Evolutionary conservation across 2,113 vertebrate species (phyloP).

Genomic region (Setophaga kirtlandii): DNA sequence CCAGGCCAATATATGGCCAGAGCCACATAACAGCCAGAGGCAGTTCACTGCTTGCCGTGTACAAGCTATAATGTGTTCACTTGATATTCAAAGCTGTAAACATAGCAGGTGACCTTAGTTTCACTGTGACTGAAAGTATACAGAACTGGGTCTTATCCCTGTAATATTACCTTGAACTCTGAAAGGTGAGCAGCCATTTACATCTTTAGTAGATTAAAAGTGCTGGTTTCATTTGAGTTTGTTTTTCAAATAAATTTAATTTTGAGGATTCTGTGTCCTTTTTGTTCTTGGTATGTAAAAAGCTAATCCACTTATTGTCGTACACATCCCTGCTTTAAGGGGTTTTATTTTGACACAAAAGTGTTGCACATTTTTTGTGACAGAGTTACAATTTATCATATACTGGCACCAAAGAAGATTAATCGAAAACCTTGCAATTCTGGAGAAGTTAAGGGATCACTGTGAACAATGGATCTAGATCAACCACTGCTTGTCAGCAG

Average conservation of each 20-base stretch:
- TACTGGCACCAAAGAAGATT: background rate
- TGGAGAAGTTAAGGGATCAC: background rate
- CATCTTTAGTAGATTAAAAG: conserved; percentile 22
- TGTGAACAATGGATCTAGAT: background rate
- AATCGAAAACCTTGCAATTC: background rate
- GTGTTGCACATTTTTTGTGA: background rate
- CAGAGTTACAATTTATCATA: background rate
- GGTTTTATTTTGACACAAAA: background rate
- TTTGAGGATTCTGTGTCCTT: background rate
- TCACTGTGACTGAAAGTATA: background rate
- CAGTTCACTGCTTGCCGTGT: background rate
- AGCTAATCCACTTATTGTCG: conserved; percentile 39
- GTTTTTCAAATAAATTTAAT: conserved; percentile 36
- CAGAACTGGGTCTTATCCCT: background rate
- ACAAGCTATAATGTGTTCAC: background rate
- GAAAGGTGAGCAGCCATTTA: background rate
- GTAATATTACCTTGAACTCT: conserved; percentile 11
- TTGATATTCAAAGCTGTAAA: background rate
- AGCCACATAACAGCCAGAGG: background rate
- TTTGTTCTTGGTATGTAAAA: background rate
- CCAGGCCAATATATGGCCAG: background rate
- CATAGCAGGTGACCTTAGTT: background rate
- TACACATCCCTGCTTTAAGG: background rate
- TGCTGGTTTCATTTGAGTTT: background rate
- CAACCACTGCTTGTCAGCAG: background rate